Percentiles rank a stretch among this genome's conserved stretches.
phyloP scores from a whole-genome alignment of 2,888 invertebrate genomes.

The Stenchaetothrips biformis region DNA sequence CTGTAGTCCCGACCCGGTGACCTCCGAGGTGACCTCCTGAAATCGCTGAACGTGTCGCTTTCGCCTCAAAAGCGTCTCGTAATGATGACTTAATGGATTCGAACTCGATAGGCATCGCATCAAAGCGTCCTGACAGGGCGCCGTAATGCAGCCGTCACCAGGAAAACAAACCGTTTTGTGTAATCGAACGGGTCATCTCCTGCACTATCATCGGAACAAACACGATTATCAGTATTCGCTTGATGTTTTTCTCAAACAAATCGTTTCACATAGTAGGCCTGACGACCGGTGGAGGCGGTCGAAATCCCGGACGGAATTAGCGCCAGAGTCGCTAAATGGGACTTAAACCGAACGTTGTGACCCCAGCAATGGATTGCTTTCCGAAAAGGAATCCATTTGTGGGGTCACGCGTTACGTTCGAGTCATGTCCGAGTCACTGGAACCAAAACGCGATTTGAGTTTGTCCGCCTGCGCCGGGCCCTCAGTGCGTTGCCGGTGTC shows the following conservation, averaged over 20 bases:
- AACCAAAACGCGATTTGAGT: no score
- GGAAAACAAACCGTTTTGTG: slow-evolving; percentile 1
- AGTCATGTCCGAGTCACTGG: no score
- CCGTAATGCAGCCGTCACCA: not conserved
- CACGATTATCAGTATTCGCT: not conserved
- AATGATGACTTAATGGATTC: slow-evolving; percentile 10
- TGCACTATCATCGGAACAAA: not conserved
- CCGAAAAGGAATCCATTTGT: no score
- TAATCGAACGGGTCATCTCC: not conserved
- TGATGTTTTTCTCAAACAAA: not conserved
- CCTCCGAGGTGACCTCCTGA: not conserved
- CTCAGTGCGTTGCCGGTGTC: no score
- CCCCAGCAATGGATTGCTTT: no score
- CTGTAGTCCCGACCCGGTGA: no score
- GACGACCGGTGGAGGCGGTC: no score
- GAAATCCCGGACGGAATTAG: no score
- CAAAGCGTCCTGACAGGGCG: not conserved
- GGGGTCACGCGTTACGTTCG: no score
- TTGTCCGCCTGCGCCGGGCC: no score
- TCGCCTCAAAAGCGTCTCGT: not conserved
- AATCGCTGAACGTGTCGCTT: not conserved
- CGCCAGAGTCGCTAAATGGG: no score
- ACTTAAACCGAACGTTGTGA: no score
- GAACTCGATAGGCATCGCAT: not conserved
- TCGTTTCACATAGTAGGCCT: not conserved